Evolutionary conservation across 1,140 invertebrate genomes (phyloP), one percentile per base, ranked within the genome.

Genomic region (Trichoplusia ni): DNA sequence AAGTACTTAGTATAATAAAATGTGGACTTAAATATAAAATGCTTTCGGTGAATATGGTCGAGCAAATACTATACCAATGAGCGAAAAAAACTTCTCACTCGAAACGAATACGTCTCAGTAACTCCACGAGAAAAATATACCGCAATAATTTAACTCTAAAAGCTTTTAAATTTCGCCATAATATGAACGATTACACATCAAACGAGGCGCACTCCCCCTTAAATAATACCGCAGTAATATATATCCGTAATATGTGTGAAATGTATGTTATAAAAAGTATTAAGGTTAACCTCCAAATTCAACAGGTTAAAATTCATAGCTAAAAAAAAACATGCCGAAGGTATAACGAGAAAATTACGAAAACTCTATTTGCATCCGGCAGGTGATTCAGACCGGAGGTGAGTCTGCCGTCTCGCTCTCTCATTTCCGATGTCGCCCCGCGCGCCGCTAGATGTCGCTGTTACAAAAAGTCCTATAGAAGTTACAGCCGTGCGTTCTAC

Each of bases 351-450:
- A 51, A 62, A 70, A 70, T 70, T 70, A 64, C 42, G 49, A 54
- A 70, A 64, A 56, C 62, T 65, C 38, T 70, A 58, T 71, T 63
- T 56, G 64, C 46, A 38, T 63, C 64, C 68, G 58, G 64, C 13
- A 2, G 4, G 21, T 63, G 63, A 71, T 71, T 71, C 65, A 63
- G 31, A 0, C 33, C 44, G 68, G 68, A 71, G 60, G 49, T 40
- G 44, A 65, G 51, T 18, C 23, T 35, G 33, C 37, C 29, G 14
- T 53, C 38, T 53, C 66, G 53, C 61, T 69, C 37, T 18, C 49
- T 64, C 49, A 69, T 69, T 67, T 69, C 66, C 66, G 60, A 4
- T 29, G 38, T 51, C 60, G 25, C 47, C 4, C 23, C 42, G 6
- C 25, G 16, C 8, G 9, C 18, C 33, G 49, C 27, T 49, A 60